These are phyloP conservation scores for Sarcoramphus papa DNA, from an alignment of 2,797 vertebrate genomes.

Conservation along the genomic window DNA sequence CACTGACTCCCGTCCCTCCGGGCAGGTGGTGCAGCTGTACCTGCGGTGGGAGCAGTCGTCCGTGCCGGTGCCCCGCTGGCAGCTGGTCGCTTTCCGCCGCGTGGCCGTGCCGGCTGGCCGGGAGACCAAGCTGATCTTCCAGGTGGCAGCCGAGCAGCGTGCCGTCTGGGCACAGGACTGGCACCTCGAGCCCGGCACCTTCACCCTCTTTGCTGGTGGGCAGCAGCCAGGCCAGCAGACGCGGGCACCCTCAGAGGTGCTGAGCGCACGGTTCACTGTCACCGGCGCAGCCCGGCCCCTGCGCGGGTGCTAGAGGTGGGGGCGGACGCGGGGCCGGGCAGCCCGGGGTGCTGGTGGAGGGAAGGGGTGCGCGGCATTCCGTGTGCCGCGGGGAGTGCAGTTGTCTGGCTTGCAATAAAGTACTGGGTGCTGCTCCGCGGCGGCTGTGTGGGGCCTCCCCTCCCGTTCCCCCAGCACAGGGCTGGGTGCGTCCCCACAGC, in stretches of 20 bases:
- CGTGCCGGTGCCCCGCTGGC: constrained; percentile 57
- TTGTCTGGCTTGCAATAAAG: neutral
- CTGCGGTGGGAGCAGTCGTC: constrained; percentile 58
- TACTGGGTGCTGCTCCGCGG: neutral
- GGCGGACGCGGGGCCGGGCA: fast-evolving
- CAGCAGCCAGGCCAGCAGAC: constrained; percentile 57
- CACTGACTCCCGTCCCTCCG: fast-evolving
- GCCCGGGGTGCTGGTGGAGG: neutral
- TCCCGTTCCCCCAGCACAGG: neutral
- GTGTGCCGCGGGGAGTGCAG: fast-evolving
- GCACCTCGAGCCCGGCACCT: constrained; percentile 45
- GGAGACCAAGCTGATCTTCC: constrained; percentile 48
- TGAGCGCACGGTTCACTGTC: neutral
- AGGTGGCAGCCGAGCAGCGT: constrained; percentile 16
- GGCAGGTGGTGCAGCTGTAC: constrained; percentile 70
- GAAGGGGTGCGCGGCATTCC: fast-evolving
- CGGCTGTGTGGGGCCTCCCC: neutral
- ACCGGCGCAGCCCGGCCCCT: neutral
- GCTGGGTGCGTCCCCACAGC: neutral
- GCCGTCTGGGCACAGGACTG: constrained; percentile 53
- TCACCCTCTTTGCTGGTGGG: constrained; percentile 52
- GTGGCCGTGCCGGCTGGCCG: neutral
- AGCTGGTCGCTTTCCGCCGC: constrained; percentile 63
- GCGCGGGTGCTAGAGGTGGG: neutral
- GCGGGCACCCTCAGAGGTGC: neutral